Conservation (phyloP, 2,113 vertebrate genomes). For the Hiodon alosoides region DNA sequence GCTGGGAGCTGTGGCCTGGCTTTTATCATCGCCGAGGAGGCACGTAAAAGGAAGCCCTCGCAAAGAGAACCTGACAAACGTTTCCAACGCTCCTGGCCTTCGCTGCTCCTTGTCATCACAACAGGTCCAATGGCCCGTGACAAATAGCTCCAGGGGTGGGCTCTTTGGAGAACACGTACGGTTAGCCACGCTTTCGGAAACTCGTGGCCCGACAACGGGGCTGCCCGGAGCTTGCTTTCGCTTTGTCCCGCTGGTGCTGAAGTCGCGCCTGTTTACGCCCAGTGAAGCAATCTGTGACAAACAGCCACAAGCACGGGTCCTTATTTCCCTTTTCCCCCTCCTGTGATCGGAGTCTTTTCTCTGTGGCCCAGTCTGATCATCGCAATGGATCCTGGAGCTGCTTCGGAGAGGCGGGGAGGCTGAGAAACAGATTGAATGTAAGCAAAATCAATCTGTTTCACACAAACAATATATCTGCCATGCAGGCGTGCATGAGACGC, state of each 20-base stretch:
- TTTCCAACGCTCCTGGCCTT: not conserved
- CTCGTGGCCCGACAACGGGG: not conserved
- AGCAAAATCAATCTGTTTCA: constrained; percentile 1
- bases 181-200: not conserved
- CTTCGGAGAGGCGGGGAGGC: not conserved
- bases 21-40: not conserved
- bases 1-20: not conserved
- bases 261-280: not conserved
- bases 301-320: not conserved
- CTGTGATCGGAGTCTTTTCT: not conserved
- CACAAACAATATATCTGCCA: constrained; percentile 12
- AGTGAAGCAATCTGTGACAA: not conserved
- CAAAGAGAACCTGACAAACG: not conserved
- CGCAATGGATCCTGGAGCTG: not conserved
- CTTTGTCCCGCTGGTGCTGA: not conserved
- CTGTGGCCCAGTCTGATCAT: not conserved
- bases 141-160: not conserved
- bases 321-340: not conserved
- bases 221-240: not conserved
- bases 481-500: not conserved
- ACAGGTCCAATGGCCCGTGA: not conserved
- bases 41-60: not conserved
- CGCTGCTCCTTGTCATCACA: not conserved
- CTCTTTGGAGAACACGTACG: not conserved
- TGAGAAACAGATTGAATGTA: not conserved